These are phyloP conservation scores for Hofmannophila pseudospretella DNA, from an alignment of 2,888 invertebrate species.

Conservation along the genomic window DNA sequence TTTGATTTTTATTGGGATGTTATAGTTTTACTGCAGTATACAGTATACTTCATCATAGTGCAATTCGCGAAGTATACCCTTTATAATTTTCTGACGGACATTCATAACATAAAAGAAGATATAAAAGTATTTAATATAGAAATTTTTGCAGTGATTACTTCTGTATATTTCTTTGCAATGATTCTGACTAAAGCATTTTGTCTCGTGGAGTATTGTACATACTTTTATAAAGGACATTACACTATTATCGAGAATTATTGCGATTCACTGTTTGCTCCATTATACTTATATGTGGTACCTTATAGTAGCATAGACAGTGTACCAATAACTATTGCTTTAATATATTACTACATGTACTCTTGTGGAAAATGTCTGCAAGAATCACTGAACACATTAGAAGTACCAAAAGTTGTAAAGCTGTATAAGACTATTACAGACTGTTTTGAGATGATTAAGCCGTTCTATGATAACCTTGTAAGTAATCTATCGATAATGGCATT, in stretches of 20 bases:
- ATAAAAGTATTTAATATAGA: not conserved
- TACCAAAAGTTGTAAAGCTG: not conserved
- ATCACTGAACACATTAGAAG: not conserved
- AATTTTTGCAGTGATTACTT: not conserved
- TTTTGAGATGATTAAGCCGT: not conserved
- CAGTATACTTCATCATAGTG: not conserved
- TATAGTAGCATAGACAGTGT: not conserved
- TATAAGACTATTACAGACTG: not conserved
- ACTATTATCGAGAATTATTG: too few species aligned
- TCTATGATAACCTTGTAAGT: not conserved
- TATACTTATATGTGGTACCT: not conserved
- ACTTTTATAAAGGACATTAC: not conserved
- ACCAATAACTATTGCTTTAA: not conserved
- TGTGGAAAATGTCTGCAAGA: not conserved
- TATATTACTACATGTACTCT: not conserved
- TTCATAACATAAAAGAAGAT: not conserved
- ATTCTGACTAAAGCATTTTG: not conserved
- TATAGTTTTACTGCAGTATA: not conserved
- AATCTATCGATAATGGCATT: not conserved
- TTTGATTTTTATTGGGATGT: too few species aligned
- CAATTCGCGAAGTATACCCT: not conserved
- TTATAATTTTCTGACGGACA: not conserved
- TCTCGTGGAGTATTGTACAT: not conserved
- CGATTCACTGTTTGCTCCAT: not conserved
- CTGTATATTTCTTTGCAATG: not conserved